These are phyloP conservation scores for Saxicola maurus DNA, from an alignment of 2,797 vertebrate genomes.

Conservation along the genomic window DNA sequence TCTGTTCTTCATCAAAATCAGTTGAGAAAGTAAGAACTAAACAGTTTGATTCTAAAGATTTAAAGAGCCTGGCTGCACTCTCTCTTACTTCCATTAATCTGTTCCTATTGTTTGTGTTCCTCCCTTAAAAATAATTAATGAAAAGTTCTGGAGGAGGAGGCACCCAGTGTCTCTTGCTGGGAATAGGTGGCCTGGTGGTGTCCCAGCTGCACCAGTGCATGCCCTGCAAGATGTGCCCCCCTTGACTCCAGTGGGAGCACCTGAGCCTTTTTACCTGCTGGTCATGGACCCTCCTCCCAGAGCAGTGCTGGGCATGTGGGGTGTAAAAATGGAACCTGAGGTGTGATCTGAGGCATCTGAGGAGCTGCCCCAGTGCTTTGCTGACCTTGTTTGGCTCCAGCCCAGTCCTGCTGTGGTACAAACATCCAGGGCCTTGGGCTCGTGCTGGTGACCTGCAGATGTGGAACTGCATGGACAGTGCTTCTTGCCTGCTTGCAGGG, in stretches of 20 bases:
- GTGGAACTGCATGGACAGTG: not conserved
- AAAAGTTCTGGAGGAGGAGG: not conserved
- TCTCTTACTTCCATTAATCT: not conserved
- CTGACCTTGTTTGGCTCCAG: not conserved
- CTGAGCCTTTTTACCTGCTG: not conserved
- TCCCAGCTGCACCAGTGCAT: not conserved
- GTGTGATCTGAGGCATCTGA: not conserved
- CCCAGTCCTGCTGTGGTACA: not conserved
- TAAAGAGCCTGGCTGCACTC: not conserved
- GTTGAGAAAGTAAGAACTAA: conserved; percentile 20
- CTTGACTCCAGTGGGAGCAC: not conserved
- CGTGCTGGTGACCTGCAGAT: accelerated
- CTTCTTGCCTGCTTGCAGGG: not conserved
- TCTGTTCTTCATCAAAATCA: conserved; percentile 60
- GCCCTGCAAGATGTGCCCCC: not conserved
- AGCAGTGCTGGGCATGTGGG: accelerated
- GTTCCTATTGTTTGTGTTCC: not conserved
- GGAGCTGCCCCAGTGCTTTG: not conserved
- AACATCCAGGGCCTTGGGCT: not conserved
- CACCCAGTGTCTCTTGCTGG: not conserved
- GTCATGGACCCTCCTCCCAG: accelerated
- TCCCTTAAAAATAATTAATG: not conserved
- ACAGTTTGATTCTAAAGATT: not conserved
- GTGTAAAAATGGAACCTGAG: not conserved
- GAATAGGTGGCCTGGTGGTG: not conserved